Base-by-base conservation (phyloP, 2,888 invertebrate species). In the Andrena fulva region DNA sequence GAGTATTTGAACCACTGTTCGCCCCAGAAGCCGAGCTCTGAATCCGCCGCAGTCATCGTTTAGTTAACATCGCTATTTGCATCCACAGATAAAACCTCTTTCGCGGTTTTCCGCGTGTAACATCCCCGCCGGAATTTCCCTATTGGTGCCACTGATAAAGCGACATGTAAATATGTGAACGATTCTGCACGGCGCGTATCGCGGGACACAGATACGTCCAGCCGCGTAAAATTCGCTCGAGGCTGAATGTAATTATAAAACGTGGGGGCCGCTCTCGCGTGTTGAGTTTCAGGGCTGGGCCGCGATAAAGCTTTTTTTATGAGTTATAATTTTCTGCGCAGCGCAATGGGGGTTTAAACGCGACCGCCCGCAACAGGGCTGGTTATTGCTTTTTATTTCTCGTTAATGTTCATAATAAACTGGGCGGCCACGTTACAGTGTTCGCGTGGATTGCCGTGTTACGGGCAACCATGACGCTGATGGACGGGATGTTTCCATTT, bases 131-230 rank as follows among this genome's bases (percentile, higher is more conserved):
- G 68, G 67, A 67, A 75, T 59, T 66, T 64, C 74, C 72, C 70
- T 71, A 73, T 74, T 72, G 27, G 62, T 75, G n/a, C 64, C 31
- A 60, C 84, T 80, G 87, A 87, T 87, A 87, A 87, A 82, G 66
- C 29, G 88, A 81, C 80, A 82, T 77, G 82, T 84, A 87, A 87
- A 87, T 87, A 87, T 85, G 84, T 75, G 67, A 80, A 67, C 82
- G 85, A 87, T 87, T 85, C 80, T 73, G 80, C 81, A 78, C 87
- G 62, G 70, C 29, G 35, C 60, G 66, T 80, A 68, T 80, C 78
- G 29, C 59, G n/a, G 10, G 64, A 50, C 35, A 10, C 20, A 68
- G 64, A 24, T 3, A 54, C 64, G 29, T 48, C 27, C 24, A 5
- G 7, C 10, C 16, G 62, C 10, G 66, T 16, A 60, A 70, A 67